These are phyloP conservation scores for Fistularia tabacaria DNA, from an alignment of 2,797 vertebrate genomes.

Conservation along the genomic window DNA sequence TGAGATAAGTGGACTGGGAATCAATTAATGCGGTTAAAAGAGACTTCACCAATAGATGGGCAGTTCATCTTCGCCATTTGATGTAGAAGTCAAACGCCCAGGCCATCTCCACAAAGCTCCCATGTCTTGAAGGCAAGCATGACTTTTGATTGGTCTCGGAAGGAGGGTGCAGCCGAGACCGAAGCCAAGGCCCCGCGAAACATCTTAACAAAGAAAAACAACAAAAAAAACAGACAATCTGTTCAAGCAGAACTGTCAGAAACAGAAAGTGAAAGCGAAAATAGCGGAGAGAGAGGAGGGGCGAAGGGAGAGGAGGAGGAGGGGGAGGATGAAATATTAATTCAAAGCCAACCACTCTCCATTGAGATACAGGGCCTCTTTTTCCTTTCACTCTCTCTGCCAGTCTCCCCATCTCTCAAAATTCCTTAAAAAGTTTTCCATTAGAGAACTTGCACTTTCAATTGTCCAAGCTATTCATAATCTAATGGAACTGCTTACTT, in stretches of 20 bases:
- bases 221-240: constrained; percentile 11
- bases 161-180: constrained; percentile 29
- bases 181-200: constrained; percentile 19
- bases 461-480: constrained; percentile 51
- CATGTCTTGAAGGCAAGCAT: constrained; percentile 25
- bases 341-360: constrained; percentile 10
- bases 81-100: no score
- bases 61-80: no score
- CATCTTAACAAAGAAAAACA: neutral
- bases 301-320: constrained; percentile 13
- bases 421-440: constrained; percentile 45
- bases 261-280: constrained; percentile 12
- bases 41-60: no score
- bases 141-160: constrained; percentile 41
- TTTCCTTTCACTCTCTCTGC: constrained; percentile 7
- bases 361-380: constrained; percentile 8
- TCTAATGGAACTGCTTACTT: constrained; percentile 36
- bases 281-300: constrained; percentile 12
- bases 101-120: no score
- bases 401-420: no score
- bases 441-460: constrained; percentile 39
- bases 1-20: no score
- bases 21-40: no score
- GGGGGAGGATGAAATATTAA: constrained; percentile 45
- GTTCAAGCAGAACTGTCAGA: constrained; percentile 31